Evolutionary conservation across 2,888 invertebrate species (phyloP).

Genomic region (Hyalella azteca): DNA sequence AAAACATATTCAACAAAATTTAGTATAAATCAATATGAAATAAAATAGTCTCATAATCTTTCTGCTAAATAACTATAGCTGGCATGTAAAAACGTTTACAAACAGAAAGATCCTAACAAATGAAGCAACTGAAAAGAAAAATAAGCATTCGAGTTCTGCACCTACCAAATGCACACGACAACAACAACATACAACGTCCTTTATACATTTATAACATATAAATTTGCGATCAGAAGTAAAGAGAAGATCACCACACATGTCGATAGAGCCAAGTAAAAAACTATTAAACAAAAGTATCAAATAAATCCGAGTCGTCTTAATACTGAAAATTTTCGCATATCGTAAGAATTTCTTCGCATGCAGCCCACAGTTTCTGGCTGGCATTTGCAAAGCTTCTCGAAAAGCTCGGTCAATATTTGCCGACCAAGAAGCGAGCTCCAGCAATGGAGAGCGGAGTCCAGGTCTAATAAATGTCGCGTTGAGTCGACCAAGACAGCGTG

Average conservation of each 20-base stretch:
- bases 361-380: not conserved
- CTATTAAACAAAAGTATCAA: not conserved
- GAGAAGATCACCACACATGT: not conserved
- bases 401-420: not conserved
- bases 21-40: no score
- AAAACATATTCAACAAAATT: no score
- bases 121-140: no score
- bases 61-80: no score
- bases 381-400: not conserved
- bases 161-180: no score
- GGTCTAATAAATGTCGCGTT: not conserved
- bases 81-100: no score
- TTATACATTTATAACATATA: not conserved
- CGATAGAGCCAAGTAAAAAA: not conserved
- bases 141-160: no score
- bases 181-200: no score
- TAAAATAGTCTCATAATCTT: no score
- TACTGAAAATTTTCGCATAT: not conserved
- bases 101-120: no score
- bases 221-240: not conserved
- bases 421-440: not conserved
- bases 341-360: not conserved
- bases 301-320: not conserved
- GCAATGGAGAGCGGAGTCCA: not conserved
- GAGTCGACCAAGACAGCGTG: not conserved